Evolutionary conservation across 2,888 invertebrate genomes (phyloP), one percentile per base, ranked within the genome.

Genomic region (Meteorus cinctellus): DNA sequence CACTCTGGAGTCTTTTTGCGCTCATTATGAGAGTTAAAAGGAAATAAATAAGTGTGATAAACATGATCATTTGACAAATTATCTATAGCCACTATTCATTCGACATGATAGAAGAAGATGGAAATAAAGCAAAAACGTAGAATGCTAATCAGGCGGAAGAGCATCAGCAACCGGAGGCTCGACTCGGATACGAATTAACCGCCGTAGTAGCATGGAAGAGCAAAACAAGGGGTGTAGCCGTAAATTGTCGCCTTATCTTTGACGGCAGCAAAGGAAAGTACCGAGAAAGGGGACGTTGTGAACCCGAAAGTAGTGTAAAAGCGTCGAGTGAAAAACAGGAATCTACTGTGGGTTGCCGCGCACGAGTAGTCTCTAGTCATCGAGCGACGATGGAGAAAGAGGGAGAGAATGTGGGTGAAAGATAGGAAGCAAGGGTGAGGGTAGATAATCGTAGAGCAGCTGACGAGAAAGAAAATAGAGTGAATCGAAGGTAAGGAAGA

Each of bases 161-260:
- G 41, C n/a, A 62, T 34, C 51, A 66, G 65, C 24, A 62, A 29
- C 55, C 45, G 45, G 59, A 71, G 41, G 65, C 60, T 70, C 45
- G 63, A 72, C 77, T 77, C 72, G 77, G 78, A 78, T 78, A 77
- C 75, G 79, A 79, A 79, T 79, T 79, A 79, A 78, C 76, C 78
- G 71, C 60, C 70, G 75, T 60, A 66, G 70, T 71, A 72, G 79
- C 68, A 74, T 65, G 62, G 31, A 41, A 27, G 74, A 72, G 78
- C 62, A 72, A 72, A 76, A 76, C 72, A 75, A 74, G 41, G 29
- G 74, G 76, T 55, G 66, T 75, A 71, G 71, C 75, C 76, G 78
- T 80, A 78, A 80, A 80, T 80, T 76, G 78, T 80, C 72, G 80
- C 74, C 80, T 80, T 80, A 80, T 80, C 80, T 72, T 62, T 73